Evolutionary conservation across 2,113 vertebrate genomes (phyloP).

Genomic region (Planiliza haematocheilus): DNA sequence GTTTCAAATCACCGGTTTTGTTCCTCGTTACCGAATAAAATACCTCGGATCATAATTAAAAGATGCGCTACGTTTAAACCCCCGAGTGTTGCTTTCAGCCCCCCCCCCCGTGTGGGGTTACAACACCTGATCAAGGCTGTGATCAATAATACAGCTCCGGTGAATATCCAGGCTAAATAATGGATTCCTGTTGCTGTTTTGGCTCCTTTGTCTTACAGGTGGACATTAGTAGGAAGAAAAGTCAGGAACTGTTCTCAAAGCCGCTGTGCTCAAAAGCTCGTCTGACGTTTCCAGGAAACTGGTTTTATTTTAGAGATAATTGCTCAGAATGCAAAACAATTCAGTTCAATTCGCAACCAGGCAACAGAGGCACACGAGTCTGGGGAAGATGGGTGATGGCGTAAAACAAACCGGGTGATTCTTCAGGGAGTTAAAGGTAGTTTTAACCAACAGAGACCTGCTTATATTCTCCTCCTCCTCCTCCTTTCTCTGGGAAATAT

Average conservation of each 20-base stretch:
- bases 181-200: constrained; percentile 16
- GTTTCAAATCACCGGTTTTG: constrained; percentile 49
- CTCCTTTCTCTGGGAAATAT: too few species aligned
- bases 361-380: neutral
- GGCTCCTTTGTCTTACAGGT: constrained; percentile 21
- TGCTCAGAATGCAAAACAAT: neutral
- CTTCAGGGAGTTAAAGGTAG: neutral
- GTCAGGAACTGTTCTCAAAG: neutral
- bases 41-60: constrained; percentile 57
- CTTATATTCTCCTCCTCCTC: too few species aligned
- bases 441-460: neutral
- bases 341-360: neutral
- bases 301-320: neutral
- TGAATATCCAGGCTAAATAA: constrained; percentile 25
- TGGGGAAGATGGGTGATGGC: too few species aligned
- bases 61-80: constrained; percentile 37
- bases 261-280: constrained; percentile 1
- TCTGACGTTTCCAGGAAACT: neutral
- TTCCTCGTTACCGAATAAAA: constrained; percentile 47
- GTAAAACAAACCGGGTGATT: neutral
- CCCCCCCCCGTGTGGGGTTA: neutral
- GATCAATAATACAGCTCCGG: constrained; percentile 35
- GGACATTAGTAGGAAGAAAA: neutral
- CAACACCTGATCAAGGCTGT: constrained; percentile 40
- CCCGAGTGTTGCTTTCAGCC: neutral